phyloP scores from a whole-genome alignment of 2,113 vertebrate genomes.

The Plectropomus leopardus region DNA sequence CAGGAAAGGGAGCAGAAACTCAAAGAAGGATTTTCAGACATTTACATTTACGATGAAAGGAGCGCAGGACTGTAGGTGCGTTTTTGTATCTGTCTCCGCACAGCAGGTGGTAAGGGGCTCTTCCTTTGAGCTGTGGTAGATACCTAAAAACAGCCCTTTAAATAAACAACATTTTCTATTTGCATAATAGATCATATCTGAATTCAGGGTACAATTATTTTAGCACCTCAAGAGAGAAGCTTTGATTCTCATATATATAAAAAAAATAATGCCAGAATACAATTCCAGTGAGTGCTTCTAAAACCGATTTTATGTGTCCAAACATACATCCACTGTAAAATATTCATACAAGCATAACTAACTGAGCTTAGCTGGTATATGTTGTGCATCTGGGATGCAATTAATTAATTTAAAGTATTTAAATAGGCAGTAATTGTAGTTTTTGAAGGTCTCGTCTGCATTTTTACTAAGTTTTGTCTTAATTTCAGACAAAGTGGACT shows the following conservation, averaged over 20 bases:
- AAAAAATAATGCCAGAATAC: conserved; percentile 5
- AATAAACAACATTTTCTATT: conserved; percentile 38
- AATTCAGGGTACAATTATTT: conserved; percentile 5
- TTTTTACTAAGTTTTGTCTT: too few relatives aligned
- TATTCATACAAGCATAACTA: conserved; percentile 47
- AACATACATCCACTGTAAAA: conserved; percentile 22
- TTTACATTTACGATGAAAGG: conserved; percentile 17
- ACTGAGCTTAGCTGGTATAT: not conserved
- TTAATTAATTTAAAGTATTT: conserved; percentile 1
- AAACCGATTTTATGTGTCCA: conserved; percentile 4
- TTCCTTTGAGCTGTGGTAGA: conserved; percentile 38
- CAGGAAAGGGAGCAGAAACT: conserved; percentile 13
- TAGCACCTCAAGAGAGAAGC: conserved; percentile 15
- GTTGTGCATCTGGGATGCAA: not conserved
- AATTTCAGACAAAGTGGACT: too few relatives aligned
- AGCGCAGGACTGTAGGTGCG: not conserved
- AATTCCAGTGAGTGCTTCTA: conserved; percentile 22
- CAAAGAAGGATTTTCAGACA: conserved; percentile 7
- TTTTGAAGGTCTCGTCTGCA: too few relatives aligned
- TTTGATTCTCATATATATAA: conserved; percentile 8
- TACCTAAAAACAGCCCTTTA: conserved; percentile 33
- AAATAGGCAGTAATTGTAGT: too few relatives aligned
- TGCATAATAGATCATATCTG: conserved; percentile 13
- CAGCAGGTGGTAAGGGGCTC: conserved; percentile 33
- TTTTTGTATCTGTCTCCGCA: conserved; percentile 8